These are phyloP conservation scores for Chondrilla cf. caribensis DNA, from an alignment of 37 sponge, comb jelly and placozoan genomes.

Conservation along the genomic window DNA sequence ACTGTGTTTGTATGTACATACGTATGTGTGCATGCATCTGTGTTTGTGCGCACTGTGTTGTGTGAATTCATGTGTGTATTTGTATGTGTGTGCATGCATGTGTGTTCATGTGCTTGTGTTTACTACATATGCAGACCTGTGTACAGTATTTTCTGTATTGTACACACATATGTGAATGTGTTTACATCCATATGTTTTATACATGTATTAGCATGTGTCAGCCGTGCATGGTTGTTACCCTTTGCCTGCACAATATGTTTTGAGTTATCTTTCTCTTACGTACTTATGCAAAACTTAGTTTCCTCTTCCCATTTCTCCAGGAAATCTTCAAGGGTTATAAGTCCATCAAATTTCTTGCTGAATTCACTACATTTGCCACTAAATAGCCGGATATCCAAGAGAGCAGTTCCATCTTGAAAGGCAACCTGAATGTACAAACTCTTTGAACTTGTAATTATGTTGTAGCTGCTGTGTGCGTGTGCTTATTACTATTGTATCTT, in stretches of 20 bases:
- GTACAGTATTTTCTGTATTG: not conserved
- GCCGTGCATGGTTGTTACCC: too few species aligned
- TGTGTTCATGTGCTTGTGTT: not conserved
- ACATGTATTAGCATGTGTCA: not conserved
- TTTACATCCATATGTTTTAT: not conserved
- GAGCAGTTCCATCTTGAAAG: not conserved
- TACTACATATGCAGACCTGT: not conserved
- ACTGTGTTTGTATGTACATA: too few species aligned
- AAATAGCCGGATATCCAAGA: not conserved
- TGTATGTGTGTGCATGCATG: not conserved
- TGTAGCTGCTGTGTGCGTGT: not conserved
- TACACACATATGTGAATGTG: not conserved
- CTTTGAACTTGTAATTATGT: not conserved
- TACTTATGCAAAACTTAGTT: conserved; percentile 3
- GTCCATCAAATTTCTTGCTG: not conserved
- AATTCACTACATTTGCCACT: not conserved
- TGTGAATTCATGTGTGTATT: not conserved
- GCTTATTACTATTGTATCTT: not conserved
- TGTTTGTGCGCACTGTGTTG: too few species aligned
- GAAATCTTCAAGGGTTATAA: not conserved
- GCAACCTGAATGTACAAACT: not conserved
- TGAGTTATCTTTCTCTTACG: too few species aligned
- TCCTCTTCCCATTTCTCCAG: not conserved
- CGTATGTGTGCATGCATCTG: too few species aligned
- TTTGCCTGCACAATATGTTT: too few species aligned